phyloP scores from a whole-genome alignment of 2,888 invertebrate species.

The Pyrrhosoma nymphula region DNA sequence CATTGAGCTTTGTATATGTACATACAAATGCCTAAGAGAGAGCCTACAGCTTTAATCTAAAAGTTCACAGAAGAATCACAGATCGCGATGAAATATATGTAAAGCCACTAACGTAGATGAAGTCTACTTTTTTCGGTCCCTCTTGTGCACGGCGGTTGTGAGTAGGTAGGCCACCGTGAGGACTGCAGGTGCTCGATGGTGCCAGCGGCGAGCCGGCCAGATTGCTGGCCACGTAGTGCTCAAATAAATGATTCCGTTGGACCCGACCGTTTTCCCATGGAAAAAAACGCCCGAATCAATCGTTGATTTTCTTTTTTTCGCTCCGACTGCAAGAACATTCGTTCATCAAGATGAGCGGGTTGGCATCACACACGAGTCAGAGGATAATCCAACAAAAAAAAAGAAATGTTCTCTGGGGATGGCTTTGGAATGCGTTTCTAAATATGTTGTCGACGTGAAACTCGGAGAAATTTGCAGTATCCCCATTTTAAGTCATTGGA shows the following conservation, averaged over 20 bases:
- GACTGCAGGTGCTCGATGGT: background rate
- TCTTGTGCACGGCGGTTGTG: no score
- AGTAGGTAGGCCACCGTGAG: background rate
- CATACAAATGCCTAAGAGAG: no score
- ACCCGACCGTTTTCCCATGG: background rate
- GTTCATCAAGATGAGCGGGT: background rate
- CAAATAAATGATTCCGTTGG: background rate
- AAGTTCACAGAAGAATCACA: no score
- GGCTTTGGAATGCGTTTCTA: constrained; percentile 28
- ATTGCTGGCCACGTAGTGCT: background rate
- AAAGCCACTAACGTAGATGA: no score
- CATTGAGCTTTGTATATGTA: no score
- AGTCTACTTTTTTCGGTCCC: no score
- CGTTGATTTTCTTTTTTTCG: background rate
- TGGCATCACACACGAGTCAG: background rate
- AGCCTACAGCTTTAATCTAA: no score
- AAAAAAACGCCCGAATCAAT: background rate
- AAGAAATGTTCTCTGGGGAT: background rate
- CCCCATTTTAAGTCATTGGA: constrained; percentile 6
- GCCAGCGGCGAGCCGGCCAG: background rate
- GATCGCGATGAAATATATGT: no score
- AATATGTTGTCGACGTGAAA: constrained; percentile 45
- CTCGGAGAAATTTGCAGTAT: constrained; percentile 41
- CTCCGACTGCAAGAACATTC: background rate
- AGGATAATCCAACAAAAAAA: background rate